These are phyloP conservation scores for Melanotaenia trifasciata DNA, from an alignment of 2,797 vertebrate genomes.

Conservation along the genomic window DNA sequence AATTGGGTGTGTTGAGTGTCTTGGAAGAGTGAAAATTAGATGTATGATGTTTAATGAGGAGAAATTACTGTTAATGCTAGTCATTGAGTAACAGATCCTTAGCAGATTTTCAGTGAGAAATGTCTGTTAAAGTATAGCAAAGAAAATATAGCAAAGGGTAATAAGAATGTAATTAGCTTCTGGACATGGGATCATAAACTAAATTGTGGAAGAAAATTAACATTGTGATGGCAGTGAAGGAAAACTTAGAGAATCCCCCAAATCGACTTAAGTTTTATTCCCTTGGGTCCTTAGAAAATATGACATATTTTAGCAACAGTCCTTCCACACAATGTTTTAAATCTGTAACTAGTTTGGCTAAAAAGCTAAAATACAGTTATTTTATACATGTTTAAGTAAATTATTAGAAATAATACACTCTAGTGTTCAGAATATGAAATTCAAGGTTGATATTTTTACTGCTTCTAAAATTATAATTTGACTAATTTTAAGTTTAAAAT, in stretches of 20 bases:
- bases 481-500: too few species aligned
- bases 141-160: not conserved
- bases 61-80: not conserved
- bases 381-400: not conserved
- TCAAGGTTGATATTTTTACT: too few species aligned
- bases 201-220: not conserved
- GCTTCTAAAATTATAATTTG: too few species aligned
- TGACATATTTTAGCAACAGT: not conserved
- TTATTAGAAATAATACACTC: not conserved
- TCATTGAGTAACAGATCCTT: not conserved
- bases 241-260: not conserved
- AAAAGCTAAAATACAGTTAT: not conserved
- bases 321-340: not conserved
- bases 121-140: not conserved
- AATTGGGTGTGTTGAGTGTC: not conserved
- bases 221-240: not conserved
- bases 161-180: not conserved
- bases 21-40: not conserved
- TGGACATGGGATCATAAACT: not conserved
- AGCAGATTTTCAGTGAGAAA: not conserved
- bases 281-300: not conserved
- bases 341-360: not conserved
- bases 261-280: not conserved
- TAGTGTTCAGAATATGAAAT: too few species aligned
- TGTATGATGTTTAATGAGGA: not conserved